Base-by-base conservation (phyloP, 1,140 invertebrate species). In the Trichomalopsis sarcophagae region DNA sequence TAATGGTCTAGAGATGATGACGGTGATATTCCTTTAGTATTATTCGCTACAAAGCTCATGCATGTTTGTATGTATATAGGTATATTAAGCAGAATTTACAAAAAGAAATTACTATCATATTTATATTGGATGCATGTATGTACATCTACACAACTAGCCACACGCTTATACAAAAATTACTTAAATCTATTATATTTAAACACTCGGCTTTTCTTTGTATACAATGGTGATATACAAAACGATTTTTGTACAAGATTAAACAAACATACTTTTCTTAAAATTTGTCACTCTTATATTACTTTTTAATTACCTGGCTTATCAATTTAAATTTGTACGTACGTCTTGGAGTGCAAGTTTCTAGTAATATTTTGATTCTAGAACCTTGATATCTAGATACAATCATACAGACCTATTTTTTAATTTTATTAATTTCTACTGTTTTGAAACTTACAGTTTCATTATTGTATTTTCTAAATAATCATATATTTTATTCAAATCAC, bases 111-210 rank as follows among this genome's bases (percentile, higher is more conserved):
- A 66, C 50, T 76, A 81, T 27, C 27, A 66, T 81, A 30, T 75
- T 84, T 44, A 84, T 84, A 68, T 73, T 66, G 66, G 71, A 81
- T 85, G 77, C 71, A 81, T 85, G 17, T 81, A 76, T 85, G 17
- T 81, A 76, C 84, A 81, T 77, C 68, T 85, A 81, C 84, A 81
- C 74, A 81, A 69, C 71, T 69, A 81, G 27, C 27, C 30, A 77
- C 79, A 85, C 84, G 55, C 62, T 81, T 74, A 81, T 87, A 88
- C 77, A 82, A 82, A 86, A 82, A 73, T 78, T 82, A 79, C 74
- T 86, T 82, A 86, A 40, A 44, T 40, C 75, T 86, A 85, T 6
- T 86, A 77, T 82, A 33, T 69, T 85, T 47, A 47, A 85, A 81
- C 79, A 85, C 79, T 81, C 84, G 71, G 71, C 55, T 85, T 66